Conservation (phyloP, 2,113 vertebrate genomes). For the Procavia capensis region DNA sequence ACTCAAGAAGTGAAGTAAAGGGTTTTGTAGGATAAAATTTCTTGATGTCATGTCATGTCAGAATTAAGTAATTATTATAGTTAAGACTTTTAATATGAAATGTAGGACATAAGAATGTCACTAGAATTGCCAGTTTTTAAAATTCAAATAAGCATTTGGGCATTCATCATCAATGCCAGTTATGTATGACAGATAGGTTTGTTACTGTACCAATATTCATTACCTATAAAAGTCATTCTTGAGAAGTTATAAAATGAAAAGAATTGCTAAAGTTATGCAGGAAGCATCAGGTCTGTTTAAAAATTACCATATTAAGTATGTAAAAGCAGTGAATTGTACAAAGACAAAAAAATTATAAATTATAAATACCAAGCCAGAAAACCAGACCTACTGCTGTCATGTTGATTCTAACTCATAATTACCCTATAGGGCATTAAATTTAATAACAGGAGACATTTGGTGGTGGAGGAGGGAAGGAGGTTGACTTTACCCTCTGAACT, state of each 20-base stretch:
- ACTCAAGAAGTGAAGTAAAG: neutral
- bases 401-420: too few relatives aligned
- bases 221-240: neutral
- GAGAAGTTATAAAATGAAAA: neutral
- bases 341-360: neutral
- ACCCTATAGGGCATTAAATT: neutral
- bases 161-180: neutral
- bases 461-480: neutral
- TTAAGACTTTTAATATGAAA: neutral
- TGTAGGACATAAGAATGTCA: neutral
- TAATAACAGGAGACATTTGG: neutral
- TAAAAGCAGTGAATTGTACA: neutral
- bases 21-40: conserved; percentile 3
- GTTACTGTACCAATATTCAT: neutral
- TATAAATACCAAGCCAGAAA: too few relatives aligned
- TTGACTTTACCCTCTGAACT: neutral
- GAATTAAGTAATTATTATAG: neutral
- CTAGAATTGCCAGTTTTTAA: neutral
- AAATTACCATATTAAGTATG: neutral
- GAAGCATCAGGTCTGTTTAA: neutral
- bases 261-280: neutral
- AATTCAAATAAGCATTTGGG: neutral
- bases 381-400: too few relatives aligned
- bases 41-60: neutral
- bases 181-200: neutral